Conservation (phyloP, 1,140 invertebrate genomes). For the Melanaphis sacchari region DNA sequence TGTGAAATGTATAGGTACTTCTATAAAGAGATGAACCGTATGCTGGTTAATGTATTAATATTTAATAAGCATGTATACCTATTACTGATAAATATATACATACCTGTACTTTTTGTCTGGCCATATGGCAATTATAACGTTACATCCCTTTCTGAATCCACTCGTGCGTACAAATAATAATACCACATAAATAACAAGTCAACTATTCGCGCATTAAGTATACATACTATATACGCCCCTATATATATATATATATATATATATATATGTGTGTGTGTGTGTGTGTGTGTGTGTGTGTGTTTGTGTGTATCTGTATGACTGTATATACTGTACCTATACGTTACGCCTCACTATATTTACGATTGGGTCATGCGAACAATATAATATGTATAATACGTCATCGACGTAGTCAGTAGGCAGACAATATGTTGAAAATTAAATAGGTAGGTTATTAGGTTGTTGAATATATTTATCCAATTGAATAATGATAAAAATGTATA, state of each 20-base stretch:
- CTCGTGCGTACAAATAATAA: conserved; percentile 27
- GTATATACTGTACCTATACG: background rate
- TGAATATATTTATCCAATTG: background rate
- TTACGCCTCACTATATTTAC: background rate
- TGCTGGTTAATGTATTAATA: conserved; percentile 28
- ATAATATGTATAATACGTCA: background rate
- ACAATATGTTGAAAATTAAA: conserved; percentile 41
- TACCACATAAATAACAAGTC: conserved; percentile 40
- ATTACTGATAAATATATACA: background rate
- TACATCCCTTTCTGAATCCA: conserved; percentile 27
- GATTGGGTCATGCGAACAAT: conserved; percentile 21
- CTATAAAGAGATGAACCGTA: background rate
- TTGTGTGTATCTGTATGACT: too few species aligned
- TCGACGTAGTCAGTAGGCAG: background rate
- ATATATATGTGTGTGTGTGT: background rate
- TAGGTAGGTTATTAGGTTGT: background rate
- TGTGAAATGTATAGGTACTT: background rate
- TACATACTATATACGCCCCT: background rate
- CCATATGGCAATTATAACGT: conserved; percentile 50
- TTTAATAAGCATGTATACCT: conserved; percentile 38
- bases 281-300: too few species aligned
- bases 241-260: background rate
- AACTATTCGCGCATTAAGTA: conserved; percentile 1
- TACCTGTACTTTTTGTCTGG: background rate
- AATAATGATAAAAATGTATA: background rate